Evolutionary conservation across 2,113 vertebrate genomes (phyloP).

Genomic region (Oceanites oceanicus): DNA sequence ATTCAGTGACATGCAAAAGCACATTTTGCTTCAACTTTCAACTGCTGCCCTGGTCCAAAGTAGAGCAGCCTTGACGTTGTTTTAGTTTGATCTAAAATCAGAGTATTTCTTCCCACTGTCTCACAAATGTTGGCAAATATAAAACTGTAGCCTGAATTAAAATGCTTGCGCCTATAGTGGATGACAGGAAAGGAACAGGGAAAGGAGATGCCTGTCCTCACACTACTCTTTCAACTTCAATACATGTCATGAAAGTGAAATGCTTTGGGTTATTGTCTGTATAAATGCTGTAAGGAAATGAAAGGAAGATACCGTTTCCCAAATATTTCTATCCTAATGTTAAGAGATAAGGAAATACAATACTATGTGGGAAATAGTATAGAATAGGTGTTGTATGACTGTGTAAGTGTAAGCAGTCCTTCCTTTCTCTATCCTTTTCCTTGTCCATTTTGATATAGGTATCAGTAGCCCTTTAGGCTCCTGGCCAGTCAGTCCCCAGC

Average conservation of each 20-base stretch:
- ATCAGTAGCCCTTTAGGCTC: neutral
- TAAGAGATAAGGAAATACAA: neutral
- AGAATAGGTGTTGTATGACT: neutral
- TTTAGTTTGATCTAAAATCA: neutral
- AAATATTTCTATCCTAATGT: neutral
- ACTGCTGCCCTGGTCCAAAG: neutral
- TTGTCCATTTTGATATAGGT: neutral
- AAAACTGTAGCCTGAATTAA: neutral
- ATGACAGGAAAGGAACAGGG: neutral
- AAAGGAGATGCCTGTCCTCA: neutral
- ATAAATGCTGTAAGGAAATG: neutral
- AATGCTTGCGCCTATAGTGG: too few species aligned
- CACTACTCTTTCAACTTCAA: neutral
- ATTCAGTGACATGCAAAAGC: neutral
- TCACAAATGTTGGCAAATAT: neutral
- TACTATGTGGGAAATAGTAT: neutral
- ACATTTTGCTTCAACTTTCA: neutral
- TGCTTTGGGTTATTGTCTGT: rapidly evolving
- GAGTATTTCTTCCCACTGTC: neutral
- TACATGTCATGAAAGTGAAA: neutral
- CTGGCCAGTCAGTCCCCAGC: neutral
- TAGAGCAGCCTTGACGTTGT: neutral
- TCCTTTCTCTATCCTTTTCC: neutral
- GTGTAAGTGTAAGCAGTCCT: neutral
- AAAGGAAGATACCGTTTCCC: neutral